Evolutionary conservation across 37 sponge, comb jelly and placozoan genomes (phyloP).

Genomic region (Halichondria panicea): DNA sequence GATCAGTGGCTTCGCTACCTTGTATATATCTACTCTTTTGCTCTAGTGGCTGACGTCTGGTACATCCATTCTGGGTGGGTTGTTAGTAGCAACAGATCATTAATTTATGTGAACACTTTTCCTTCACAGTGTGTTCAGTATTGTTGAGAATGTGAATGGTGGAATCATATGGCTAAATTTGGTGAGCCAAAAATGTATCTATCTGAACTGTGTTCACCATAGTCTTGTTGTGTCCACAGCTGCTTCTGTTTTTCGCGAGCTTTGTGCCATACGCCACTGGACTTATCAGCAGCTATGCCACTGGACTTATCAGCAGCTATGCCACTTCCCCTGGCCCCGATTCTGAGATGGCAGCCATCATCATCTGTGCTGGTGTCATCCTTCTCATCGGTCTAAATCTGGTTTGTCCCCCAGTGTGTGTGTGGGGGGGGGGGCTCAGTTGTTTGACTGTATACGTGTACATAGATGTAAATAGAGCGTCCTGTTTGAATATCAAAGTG

Average conservation of each 20-base stretch:
- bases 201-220: neutral
- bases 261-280: conserved; percentile 47
- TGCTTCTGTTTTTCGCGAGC: conserved; percentile 45
- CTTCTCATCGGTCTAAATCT: conserved; percentile 21
- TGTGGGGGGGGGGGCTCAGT: too few species aligned
- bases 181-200: conserved; percentile 19
- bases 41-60: conserved; percentile 54
- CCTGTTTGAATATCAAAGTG: too few species aligned
- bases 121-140: conserved; percentile 40
- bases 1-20: conserved; percentile 9
- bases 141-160: conserved; percentile 65
- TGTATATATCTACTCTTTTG: conserved; percentile 49
- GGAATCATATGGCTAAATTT: conserved; percentile 68
- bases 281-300: too few species aligned
- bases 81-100: neutral
- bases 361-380: conserved; percentile 32
- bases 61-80: conserved; percentile 52
- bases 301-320: too few species aligned
- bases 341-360: too few species aligned
- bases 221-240: conserved; percentile 9
- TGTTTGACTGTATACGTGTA: too few species aligned
- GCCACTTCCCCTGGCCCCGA: too few species aligned
- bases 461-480: too few species aligned
- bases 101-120: neutral
- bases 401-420: too few species aligned